Base-by-base conservation (phyloP, 2,797 vertebrate genomes). In the Synaphobranchus kaupii region DNA sequence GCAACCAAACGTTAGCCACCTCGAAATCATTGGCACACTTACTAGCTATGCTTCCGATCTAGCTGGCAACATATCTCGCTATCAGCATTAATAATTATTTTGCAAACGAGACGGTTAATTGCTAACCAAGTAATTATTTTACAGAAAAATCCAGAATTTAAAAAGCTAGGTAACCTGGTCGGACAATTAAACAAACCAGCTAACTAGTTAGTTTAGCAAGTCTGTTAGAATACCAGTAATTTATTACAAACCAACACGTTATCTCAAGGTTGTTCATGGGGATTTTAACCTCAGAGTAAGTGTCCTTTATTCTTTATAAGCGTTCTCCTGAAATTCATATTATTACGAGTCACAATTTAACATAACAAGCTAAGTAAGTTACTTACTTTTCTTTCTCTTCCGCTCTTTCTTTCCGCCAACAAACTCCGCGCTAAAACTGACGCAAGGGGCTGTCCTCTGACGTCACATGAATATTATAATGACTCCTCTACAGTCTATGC, bases 391-490 rank as follows among this genome's bases (percentile, higher is more conserved):
- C 8, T 10, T 47, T 76, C 20, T 80, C 22, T 80, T 80, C 92
- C 90, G 4, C 22, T 78, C 0, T 39, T 31, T 44, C 58, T 93
- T 93, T 91, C 93, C 89, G 91, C 92, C 92, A 92, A 92, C 94
- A 94, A 95, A 95, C 92, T 94, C 71, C 94, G 92, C 95, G 95
- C 95, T 93, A 86, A 95, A 95, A 94, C 54, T 95, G 92, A 94
- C 94, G 93, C 93, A 78, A 4, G 28, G 54, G 86, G 81, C 28
- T 34, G 81, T 78, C 76, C 58, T 88, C 39, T 47, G 73, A 4
- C 25, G n/a, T 66, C 52, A n/a, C 20, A 10, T 3, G 31, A 34
- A 34, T 50, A 73, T 76, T 87, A 73, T 39, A 39, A 39, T 39
- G 39, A 39, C 39, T 39, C 39, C 3, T 39, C n/a, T n/a, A n/a